A percentile compares a stretch with the other conserved stretches of the same genome.
These are phyloP conservation scores for Montipora efflorescens DNA, from an alignment of 64 coral and sea anemone genomes.

Conservation along the genomic window DNA sequence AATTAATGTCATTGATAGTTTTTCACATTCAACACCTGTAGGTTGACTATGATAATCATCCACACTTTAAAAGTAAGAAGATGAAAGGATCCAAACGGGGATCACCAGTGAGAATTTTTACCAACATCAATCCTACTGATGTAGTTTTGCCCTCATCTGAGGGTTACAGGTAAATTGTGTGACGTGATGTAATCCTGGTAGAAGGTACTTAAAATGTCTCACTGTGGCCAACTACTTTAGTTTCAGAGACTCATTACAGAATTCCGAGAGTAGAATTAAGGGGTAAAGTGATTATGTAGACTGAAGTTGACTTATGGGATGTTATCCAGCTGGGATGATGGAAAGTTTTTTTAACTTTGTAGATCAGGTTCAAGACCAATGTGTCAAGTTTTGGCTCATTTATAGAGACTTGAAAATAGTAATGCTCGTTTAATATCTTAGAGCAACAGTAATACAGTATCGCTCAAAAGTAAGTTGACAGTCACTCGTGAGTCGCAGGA, in stretches of 20 bases:
- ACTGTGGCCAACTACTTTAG: too few relatives aligned
- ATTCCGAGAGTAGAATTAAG: too few relatives aligned
- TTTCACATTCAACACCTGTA: constrained; percentile 3
- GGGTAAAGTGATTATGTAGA: neutral
- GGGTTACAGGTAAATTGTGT: constrained; percentile 81
- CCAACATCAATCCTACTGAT: constrained; percentile 79
- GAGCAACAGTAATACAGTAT: too few relatives aligned
- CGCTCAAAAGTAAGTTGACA: too few relatives aligned
- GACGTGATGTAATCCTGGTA: too few relatives aligned
- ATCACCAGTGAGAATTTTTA: constrained; percentile 95
- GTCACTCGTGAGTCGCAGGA: too few relatives aligned
- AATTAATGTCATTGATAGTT: neutral
- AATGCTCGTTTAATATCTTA: too few relatives aligned
- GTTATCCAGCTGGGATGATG: neutral
- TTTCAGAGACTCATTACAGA: too few relatives aligned
- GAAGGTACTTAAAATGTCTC: too few relatives aligned
- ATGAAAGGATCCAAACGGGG: constrained; percentile 77
- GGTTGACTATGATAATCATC: constrained; percentile 99
- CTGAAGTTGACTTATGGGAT: neutral
- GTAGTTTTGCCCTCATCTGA: constrained; percentile 77
- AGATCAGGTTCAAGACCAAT: neutral
- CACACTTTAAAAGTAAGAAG: constrained; percentile 78
- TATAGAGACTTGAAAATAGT: too few relatives aligned
- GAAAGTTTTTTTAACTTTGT: neutral
- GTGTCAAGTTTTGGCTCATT: too few relatives aligned